Evolutionary conservation across 2,888 invertebrate genomes (phyloP).

Genomic region (Operophtera brumata): DNA sequence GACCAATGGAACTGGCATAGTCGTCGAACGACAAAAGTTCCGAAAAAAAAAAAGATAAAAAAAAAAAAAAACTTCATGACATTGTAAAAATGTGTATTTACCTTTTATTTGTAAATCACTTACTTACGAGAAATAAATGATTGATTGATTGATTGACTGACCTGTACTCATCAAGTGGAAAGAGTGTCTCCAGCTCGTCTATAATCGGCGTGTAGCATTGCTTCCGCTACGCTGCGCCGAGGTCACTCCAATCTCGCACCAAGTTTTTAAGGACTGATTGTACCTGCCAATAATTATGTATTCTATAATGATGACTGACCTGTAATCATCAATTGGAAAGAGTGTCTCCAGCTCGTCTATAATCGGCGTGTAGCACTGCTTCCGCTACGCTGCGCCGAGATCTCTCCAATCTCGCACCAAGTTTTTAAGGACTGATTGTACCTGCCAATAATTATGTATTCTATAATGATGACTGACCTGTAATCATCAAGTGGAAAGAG

Average conservation of each 20-base stretch:
- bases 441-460: too few relatives aligned
- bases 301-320: not conserved
- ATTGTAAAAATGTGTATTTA: too few relatives aligned
- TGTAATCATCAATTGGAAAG: too few relatives aligned
- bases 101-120: too few relatives aligned
- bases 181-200: constrained; percentile 87
- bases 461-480: constrained; percentile 57
- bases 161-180: constrained; percentile 82
- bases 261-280: constrained; percentile 97
- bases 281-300: constrained; percentile 79
- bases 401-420: constrained; percentile 98
- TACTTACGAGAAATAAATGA: too few relatives aligned
- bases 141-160: too few relatives aligned
- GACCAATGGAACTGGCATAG: too few relatives aligned
- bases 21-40: too few relatives aligned
- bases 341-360: constrained; percentile 90
- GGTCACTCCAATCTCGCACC: constrained; percentile 97
- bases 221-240: constrained; percentile 89
- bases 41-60: too few relatives aligned
- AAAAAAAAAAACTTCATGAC: too few relatives aligned
- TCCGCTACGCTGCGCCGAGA: constrained; percentile 89
- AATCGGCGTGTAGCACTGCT: constrained; percentile 94
- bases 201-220: constrained; percentile 95
- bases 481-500: constrained; percentile 84
- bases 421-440: constrained; percentile 96